A percentile compares a stretch with the other conserved stretches of the same genome.
Evolutionary conservation across 2,888 invertebrate species (phyloP).

Genomic region (Pterostichus niger): DNA sequence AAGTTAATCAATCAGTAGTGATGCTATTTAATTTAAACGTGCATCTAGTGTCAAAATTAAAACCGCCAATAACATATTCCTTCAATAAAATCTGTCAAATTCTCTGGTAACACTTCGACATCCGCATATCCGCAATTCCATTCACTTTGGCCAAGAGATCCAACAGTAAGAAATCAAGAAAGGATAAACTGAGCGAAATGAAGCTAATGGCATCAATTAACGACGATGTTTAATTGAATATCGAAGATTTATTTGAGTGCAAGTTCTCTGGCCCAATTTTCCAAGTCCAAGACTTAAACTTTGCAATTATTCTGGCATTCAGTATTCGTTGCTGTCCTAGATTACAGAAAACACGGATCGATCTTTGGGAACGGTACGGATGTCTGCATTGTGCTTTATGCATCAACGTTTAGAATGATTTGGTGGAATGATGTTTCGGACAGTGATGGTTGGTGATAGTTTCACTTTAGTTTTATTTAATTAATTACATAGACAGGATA

Average conservation of each 20-base stretch:
- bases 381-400: background rate
- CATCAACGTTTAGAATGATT: background rate
- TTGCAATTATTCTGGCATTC: slow-evolving; percentile 28
- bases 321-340: slow-evolving; percentile 31
- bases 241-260: slow-evolving; percentile 45
- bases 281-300: slow-evolving; percentile 22
- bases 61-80: too few relatives aligned
- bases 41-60: too few relatives aligned
- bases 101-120: too few relatives aligned
- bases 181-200: background rate
- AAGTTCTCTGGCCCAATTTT: slow-evolving; percentile 8
- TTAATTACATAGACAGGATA: too few relatives aligned
- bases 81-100: too few relatives aligned
- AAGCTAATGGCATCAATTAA: slow-evolving; percentile 24
- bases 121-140: too few relatives aligned
- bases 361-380: slow-evolving; percentile 1
- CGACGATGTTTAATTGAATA: slow-evolving; percentile 49
- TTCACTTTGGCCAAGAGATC: too few relatives aligned
- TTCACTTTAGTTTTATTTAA: background rate
- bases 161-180: background rate
- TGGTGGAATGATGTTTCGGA: background rate
- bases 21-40: too few relatives aligned
- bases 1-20: too few relatives aligned
- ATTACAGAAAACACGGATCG: slow-evolving; percentile 18
- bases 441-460: background rate